Evolutionary conservation across 2,113 vertebrate species (phyloP).

Genomic region (Boleophthalmus pectinirostris): DNA sequence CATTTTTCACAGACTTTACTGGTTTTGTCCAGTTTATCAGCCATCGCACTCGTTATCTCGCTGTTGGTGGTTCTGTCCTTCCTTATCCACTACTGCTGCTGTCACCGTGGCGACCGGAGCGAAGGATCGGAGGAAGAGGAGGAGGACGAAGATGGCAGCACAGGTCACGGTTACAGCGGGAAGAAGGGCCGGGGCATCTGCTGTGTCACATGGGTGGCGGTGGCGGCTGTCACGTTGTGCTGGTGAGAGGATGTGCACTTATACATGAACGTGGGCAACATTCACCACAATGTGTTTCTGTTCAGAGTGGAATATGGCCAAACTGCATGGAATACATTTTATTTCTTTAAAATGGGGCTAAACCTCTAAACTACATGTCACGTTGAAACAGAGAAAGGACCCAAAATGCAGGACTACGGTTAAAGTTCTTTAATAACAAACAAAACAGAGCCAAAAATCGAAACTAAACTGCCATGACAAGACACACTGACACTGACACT

Average conservation of each 20-base stretch:
- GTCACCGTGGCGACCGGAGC: constrained; percentile 74
- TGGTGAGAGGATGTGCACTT: constrained; percentile 79
- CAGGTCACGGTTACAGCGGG: constrained; percentile 76
- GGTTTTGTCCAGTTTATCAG: constrained; percentile 85
- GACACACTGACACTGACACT: no score
- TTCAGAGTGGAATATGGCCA: no score
- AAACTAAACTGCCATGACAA: no score
- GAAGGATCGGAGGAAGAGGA: constrained; percentile 82
- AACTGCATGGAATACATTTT: no score
- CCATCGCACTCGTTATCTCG: constrained; percentile 85
- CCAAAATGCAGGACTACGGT: no score
- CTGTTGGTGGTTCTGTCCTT: constrained; percentile 87
- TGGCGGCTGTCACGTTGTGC: constrained; percentile 86
- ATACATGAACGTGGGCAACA: background rate
- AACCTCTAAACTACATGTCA: no score
- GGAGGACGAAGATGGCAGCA: constrained; percentile 78
- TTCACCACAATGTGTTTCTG: background rate
- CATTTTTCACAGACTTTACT: constrained; percentile 81
- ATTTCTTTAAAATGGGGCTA: no score
- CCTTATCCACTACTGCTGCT: constrained; percentile 91
- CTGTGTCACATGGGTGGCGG: constrained; percentile 89
- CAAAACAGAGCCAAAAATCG: no score
- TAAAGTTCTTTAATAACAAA: no score
- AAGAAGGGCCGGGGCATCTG: constrained; percentile 84
- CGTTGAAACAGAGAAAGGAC: no score